Conservation (phyloP, 2,888 invertebrate species). For the Atethmia centrago region DNA sequence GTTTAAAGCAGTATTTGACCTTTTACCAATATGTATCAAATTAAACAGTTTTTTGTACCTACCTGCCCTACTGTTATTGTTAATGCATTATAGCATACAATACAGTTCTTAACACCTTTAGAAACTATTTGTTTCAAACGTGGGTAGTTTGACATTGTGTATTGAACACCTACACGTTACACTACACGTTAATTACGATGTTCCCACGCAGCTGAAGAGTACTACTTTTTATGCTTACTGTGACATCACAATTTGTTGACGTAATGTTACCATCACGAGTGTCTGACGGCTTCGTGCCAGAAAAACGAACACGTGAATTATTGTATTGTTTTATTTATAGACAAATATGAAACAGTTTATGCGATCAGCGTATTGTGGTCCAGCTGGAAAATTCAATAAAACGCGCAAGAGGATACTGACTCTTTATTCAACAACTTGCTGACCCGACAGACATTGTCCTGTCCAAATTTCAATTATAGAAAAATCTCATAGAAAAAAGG, state of each 20-base stretch:
- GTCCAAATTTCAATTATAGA: not conserved
- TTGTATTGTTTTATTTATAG: not conserved
- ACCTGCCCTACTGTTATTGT: not conserved
- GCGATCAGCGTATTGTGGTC: not conserved
- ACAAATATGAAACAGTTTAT: not conserved
- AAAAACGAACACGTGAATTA: conserved; percentile 3
- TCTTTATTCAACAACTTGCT: not conserved
- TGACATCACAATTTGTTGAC: conserved; percentile 38
- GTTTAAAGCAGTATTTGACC: not conserved
- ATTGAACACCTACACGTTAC: conserved; percentile 18
- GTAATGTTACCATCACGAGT: conserved; percentile 3
- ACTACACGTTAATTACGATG: conserved; percentile 35
- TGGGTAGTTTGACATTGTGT: conserved; percentile 35
- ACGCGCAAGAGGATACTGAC: not conserved
- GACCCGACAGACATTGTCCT: not conserved
- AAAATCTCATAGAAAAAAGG: not conserved
- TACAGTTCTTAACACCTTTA: not conserved
- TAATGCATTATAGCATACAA: not conserved
- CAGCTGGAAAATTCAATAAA: not conserved
- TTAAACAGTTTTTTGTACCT: not conserved
- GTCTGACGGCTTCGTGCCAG: not conserved
- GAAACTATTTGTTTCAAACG: conserved; percentile 6
- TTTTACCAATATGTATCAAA: not conserved
- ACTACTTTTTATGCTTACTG: conserved; percentile 30
- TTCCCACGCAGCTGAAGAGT: conserved; percentile 41